Conservation (phyloP, 2,797 vertebrate genomes). For the Clamator glandarius region DNA sequence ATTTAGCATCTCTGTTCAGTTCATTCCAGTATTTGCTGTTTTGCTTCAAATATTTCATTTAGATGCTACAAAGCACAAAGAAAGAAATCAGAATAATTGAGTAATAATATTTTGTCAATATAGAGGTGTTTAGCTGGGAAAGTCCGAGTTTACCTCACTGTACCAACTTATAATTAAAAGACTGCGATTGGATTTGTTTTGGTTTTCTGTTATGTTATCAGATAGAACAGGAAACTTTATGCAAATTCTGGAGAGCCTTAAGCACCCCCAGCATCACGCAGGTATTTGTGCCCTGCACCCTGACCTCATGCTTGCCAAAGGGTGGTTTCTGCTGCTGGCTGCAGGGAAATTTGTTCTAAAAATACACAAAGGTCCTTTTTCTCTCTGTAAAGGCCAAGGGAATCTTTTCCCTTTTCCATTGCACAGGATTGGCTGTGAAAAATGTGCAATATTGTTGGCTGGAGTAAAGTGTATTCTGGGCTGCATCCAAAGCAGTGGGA, state of each 20-base stretch:
- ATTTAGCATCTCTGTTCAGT: neutral
- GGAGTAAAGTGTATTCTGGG: neutral
- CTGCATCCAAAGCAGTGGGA: too few species aligned
- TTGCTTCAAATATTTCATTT: neutral
- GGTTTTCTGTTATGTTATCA: conserved; percentile 13
- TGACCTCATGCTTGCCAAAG: rapidly evolving
- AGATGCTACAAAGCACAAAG: neutral
- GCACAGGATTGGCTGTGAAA: too few species aligned
- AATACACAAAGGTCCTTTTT: rapidly evolving
- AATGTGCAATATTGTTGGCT: neutral
- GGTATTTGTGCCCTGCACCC: neutral
- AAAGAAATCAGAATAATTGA: conserved; percentile 15
- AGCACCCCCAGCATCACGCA: neutral
- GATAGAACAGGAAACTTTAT: conserved; percentile 1
- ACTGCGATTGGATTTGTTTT: neutral
- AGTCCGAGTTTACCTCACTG: neutral
- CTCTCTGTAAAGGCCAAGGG: neutral
- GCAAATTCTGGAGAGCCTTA: conserved; percentile 23
- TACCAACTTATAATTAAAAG: neutral
- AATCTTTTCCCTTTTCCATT: neutral
- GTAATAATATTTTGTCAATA: neutral
- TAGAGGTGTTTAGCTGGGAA: neutral
- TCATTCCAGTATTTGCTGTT: neutral
- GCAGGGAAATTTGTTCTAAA: neutral
- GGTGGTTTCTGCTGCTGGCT: neutral